A percentile compares a stretch with the other conserved stretches of the same genome.
These are phyloP conservation scores for Triops longicaudatus DNA, from an alignment of 1,140 invertebrate species.

Conservation along the genomic window DNA sequence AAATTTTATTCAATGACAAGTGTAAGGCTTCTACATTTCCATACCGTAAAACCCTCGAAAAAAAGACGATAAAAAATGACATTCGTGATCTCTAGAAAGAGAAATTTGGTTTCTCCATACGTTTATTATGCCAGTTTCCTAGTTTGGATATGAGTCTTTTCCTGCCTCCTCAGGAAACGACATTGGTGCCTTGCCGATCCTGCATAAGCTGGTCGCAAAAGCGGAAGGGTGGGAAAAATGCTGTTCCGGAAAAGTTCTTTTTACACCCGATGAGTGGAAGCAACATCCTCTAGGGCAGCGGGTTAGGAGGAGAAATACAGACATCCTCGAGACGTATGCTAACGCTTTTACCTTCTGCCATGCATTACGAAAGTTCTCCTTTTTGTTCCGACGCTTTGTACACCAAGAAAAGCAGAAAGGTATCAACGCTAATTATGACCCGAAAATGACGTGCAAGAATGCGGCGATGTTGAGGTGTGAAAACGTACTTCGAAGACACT, in stretches of 20 bases:
- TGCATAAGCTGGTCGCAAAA: not conserved
- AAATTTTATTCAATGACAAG: not conserved
- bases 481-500: not conserved
- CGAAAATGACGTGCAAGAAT: slow-evolving; percentile 9
- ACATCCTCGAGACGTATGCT: not conserved
- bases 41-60: not conserved
- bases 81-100: not conserved
- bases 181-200: not conserved
- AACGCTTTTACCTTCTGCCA: slow-evolving; percentile 1
- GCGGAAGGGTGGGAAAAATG: not conserved
- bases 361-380: not conserved
- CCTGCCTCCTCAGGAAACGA: not conserved
- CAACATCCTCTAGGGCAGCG: slow-evolving; percentile 10
- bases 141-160: slow-evolving; percentile 2
- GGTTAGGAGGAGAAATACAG: slow-evolving; percentile 2
- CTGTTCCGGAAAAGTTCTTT: slow-evolving; percentile 7
- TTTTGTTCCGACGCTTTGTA: not conserved
- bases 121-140: not conserved
- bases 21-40: not conserved
- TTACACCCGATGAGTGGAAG: not conserved
- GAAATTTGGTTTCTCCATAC: not conserved
- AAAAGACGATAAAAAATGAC: not conserved
- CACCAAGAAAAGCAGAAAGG: not conserved
- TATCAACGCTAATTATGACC: not conserved
- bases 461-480: not conserved